Evolutionary conservation across 2,797 vertebrate genomes (phyloP), one percentile per base, ranked within the genome.

Genomic region (Dermochelys coriacea): DNA sequence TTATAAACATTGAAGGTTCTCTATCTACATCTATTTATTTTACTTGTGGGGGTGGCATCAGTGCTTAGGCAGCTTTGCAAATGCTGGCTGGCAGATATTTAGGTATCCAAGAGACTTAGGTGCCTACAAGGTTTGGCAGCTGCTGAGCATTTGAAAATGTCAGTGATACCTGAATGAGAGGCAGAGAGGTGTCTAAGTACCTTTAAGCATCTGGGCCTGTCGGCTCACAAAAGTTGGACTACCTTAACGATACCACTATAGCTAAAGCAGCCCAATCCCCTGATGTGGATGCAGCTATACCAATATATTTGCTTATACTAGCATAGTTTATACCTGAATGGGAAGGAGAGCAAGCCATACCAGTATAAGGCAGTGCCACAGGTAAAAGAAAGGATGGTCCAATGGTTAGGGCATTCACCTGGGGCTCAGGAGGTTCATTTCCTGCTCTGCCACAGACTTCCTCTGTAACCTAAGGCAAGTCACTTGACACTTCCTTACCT

Each of bases 391-490:
- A 80, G 25, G 16, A 54, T 45, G 87, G 89, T 50, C 34, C 41
- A 80, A 45, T 57, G 81, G 31, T 21, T 80, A 52, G 87, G 79
- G 93, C n/a, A 83, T 41, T 71, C n/a, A 51, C 0, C 1, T 51
- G 8, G 31, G 31, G 59, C 37, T 51, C 50, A 15, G 55, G 80
- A 93, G 8, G 9, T 61, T 61, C 59, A 34, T 61, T 50, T 49
- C 82, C 78, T 85, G 8, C 51, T 86, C 57, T 61, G 52, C 59
- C 89, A 82, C 15, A 47, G 80, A 27, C 84, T 1, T 84, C 2
- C 93, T 91, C 6, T 68, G 52, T 90, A 90, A 61, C 80, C 89
- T 84, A 21, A 19, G 57, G 50, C 81, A 89, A 77, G 57, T 80
- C 74, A 83, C 92, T n/a, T n/a, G 0, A 0, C 71, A 87, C 3